Conservation (phyloP, 2,888 invertebrate genomes). For the Cryptus viduatorius region DNA sequence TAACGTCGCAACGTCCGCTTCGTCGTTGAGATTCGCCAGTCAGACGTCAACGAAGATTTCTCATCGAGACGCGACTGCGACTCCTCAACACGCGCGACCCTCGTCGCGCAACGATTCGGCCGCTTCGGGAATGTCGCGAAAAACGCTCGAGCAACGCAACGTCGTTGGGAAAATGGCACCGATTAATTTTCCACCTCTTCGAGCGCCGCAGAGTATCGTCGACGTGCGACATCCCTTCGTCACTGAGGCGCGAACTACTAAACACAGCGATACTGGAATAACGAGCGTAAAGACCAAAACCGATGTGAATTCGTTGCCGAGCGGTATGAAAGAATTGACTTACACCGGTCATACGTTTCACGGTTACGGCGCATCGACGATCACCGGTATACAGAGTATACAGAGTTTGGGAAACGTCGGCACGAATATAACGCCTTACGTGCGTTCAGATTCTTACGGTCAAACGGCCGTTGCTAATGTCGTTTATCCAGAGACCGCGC, state of each 20-base stretch:
- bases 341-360: conserved; percentile 74
- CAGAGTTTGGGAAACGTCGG: conserved; percentile 75
- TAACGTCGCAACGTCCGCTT: conserved; percentile 60
- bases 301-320: conserved; percentile 69
- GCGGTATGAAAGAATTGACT: conserved; percentile 74
- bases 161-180: conserved; percentile 73
- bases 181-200: conserved; percentile 78
- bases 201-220: conserved; percentile 79
- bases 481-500: conserved; percentile 77
- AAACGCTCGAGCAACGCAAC: conserved; percentile 72
- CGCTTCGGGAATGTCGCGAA: conserved; percentile 70
- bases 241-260: conserved; percentile 77
- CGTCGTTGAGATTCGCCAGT: conserved; percentile 69
- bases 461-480: conserved; percentile 76
- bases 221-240: conserved; percentile 79
- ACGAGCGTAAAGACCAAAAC: conserved; percentile 72
- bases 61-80: conserved; percentile 66
- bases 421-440: conserved; percentile 76
- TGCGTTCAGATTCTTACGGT: conserved; percentile 77
- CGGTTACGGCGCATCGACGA: conserved; percentile 74
- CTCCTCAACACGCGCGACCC: conserved; percentile 69
- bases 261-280: conserved; percentile 70
- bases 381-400: conserved; percentile 73
- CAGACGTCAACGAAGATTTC: conserved; percentile 64
- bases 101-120: conserved; percentile 68